Evolutionary conservation across 2,888 invertebrate species (phyloP).

Genomic region (Labia minor): DNA sequence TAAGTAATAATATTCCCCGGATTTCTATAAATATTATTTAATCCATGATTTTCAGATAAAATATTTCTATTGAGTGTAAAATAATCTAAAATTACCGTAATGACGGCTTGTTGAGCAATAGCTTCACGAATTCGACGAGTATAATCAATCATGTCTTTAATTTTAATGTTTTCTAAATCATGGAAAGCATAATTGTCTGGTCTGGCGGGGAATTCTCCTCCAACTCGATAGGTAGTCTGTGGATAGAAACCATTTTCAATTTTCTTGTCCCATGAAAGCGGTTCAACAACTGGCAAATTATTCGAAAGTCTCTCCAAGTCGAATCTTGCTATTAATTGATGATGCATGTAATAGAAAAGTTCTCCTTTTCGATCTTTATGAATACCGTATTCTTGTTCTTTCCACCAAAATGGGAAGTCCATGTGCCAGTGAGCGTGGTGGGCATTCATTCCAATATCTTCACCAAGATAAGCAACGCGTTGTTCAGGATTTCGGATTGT

Average conservation of each 20-base stretch:
- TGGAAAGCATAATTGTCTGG: constrained; percentile 40
- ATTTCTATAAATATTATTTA: constrained; percentile 15
- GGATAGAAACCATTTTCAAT: constrained; percentile 40
- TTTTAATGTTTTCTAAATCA: constrained; percentile 36
- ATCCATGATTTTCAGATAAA: too few relatives aligned
- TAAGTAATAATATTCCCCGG: constrained; percentile 19
- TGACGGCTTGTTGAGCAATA: constrained; percentile 33
- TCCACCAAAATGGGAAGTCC: constrained; percentile 33
- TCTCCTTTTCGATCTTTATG: constrained; percentile 30
- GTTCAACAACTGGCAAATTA: constrained; percentile 18
- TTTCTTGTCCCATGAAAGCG: neutral
- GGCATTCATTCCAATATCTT: constrained; percentile 32
- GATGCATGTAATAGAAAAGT: constrained; percentile 31
- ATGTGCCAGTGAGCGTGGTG: constrained; percentile 32
- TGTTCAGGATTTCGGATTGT: constrained; percentile 35
- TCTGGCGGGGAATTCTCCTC: constrained; percentile 44
- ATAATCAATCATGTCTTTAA: constrained; percentile 38
- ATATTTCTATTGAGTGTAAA: too few relatives aligned
- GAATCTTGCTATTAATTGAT: constrained; percentile 26
- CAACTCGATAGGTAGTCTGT: constrained; percentile 44
- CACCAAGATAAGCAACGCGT: constrained; percentile 32
- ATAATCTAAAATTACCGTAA: constrained; percentile 20
- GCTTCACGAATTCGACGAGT: constrained; percentile 48
- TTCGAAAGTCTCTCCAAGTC: constrained; percentile 19
- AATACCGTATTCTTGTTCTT: constrained; percentile 27